Evolutionary conservation across 2,797 vertebrate species (phyloP).

Genomic region (Numenius phaeopus): DNA sequence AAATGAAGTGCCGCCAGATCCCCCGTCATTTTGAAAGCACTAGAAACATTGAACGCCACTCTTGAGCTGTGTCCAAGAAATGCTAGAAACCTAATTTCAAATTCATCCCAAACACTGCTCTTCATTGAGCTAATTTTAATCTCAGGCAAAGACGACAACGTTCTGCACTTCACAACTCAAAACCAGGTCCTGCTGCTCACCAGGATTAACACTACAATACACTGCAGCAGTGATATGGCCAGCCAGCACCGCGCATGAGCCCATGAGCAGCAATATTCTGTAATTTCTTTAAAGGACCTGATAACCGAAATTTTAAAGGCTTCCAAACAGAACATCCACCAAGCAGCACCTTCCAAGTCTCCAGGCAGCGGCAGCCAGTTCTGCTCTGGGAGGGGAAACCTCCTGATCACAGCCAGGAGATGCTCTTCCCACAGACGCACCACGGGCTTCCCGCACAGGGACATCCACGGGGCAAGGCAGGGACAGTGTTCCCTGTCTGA

Average conservation of each 20-base stretch:
- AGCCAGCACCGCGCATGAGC: not conserved
- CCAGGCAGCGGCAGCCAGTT: not conserved
- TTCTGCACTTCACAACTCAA: not conserved
- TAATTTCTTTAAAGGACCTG: rapidly evolving
- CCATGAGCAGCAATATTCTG: rapidly evolving
- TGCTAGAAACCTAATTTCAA: not conserved
- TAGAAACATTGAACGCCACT: not conserved
- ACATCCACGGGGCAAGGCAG: not conserved
- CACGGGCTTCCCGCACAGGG: rapidly evolving
- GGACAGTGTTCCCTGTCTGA: not conserved
- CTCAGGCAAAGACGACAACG: not conserved
- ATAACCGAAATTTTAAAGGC: not conserved
- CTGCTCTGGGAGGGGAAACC: not conserved
- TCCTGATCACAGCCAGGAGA: not conserved
- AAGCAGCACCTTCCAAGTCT: not conserved
- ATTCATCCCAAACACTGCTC: not conserved
- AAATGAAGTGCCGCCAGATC: not conserved
- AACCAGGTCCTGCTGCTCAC: not conserved
- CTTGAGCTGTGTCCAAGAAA: not conserved
- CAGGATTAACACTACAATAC: not conserved
- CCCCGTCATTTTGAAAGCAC: not conserved
- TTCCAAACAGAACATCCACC: not conserved
- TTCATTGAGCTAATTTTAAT: not conserved
- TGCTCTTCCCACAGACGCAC: too few relatives aligned
- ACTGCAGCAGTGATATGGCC: not conserved